phyloP scores from a whole-genome alignment of 2,888 invertebrate genomes.

The Folsomia manolachei region DNA sequence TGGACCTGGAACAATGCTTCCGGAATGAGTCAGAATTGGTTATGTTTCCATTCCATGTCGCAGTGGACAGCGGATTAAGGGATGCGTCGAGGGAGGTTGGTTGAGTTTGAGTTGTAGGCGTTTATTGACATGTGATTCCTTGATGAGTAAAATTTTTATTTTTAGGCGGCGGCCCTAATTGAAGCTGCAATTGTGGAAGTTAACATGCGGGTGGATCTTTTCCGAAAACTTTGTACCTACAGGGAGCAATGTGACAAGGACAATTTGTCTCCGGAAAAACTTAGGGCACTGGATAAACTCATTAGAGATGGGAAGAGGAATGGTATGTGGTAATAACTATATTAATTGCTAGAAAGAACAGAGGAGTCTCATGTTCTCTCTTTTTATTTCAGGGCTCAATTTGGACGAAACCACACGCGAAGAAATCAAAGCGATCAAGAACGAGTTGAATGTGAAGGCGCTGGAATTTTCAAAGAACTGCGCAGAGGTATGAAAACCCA shows the following conservation, averaged over 20 bases:
- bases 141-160: too few relatives aligned
- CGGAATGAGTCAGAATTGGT: constrained; percentile 53
- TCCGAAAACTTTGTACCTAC: constrained; percentile 55
- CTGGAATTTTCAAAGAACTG: constrained; percentile 56
- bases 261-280: constrained; percentile 53
- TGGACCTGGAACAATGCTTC: background rate
- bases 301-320: constrained; percentile 56
- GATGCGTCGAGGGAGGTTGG: constrained; percentile 56
- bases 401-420: constrained; percentile 54
- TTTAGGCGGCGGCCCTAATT: constrained; percentile 56
- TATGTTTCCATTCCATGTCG: constrained; percentile 56
- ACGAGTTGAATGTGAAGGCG: constrained; percentile 55
- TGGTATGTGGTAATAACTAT: constrained; percentile 51
- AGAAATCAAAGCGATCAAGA: constrained; percentile 55
- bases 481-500: constrained; percentile 52
- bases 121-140: too few relatives aligned
- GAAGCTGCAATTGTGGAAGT: constrained; percentile 57
- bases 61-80: constrained; percentile 54
- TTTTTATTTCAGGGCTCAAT: constrained; percentile 52
- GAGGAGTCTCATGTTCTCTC: constrained; percentile 47
- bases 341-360: background rate
- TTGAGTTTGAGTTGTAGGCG: too few relatives aligned
- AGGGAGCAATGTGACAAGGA: constrained; percentile 49
- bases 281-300: constrained; percentile 55
- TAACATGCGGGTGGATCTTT: constrained; percentile 58